Evolutionary conservation across 2,797 vertebrate genomes (phyloP).

Genomic region (Cuculus canorus): DNA sequence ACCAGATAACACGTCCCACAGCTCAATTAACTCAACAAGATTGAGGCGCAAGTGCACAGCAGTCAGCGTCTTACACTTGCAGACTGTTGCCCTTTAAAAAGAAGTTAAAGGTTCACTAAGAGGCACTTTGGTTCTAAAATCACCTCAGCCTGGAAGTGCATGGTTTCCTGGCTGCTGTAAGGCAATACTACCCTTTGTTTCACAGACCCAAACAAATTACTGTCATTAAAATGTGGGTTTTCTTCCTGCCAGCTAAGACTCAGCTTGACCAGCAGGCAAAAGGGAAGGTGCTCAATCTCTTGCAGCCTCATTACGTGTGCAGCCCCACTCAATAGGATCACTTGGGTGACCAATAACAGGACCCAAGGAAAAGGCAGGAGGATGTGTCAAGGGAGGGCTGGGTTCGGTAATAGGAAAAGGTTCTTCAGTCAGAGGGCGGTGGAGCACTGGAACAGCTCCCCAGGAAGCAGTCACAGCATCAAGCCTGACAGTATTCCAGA

Average conservation of each 20-base stretch:
- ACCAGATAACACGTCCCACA: accelerated
- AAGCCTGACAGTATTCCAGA: no score
- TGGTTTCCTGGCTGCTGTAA: not conserved
- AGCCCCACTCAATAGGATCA: accelerated
- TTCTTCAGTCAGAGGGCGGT: no score
- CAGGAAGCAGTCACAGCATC: no score
- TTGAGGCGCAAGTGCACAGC: accelerated
- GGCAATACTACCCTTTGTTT: accelerated
- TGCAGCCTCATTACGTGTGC: not conserved
- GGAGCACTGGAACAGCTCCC: no score
- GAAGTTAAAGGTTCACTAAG: not conserved
- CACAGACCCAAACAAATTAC: accelerated
- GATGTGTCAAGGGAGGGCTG: no score
- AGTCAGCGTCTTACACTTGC: accelerated
- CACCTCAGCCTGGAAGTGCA: not conserved
- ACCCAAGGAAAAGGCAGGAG: no score
- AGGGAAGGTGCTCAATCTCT: not conserved
- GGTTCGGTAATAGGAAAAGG: no score
- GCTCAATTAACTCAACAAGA: not conserved
- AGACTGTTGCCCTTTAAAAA: not conserved
- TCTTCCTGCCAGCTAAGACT: not conserved
- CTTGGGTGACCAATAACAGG: no score
- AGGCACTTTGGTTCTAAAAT: not conserved
- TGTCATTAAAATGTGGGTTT: not conserved
- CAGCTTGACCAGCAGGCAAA: not conserved